These are phyloP conservation scores for Apostichopus californicus DNA, from an alignment of 35 echinoderm and acorn worm genomes.

Conservation along the genomic window DNA sequence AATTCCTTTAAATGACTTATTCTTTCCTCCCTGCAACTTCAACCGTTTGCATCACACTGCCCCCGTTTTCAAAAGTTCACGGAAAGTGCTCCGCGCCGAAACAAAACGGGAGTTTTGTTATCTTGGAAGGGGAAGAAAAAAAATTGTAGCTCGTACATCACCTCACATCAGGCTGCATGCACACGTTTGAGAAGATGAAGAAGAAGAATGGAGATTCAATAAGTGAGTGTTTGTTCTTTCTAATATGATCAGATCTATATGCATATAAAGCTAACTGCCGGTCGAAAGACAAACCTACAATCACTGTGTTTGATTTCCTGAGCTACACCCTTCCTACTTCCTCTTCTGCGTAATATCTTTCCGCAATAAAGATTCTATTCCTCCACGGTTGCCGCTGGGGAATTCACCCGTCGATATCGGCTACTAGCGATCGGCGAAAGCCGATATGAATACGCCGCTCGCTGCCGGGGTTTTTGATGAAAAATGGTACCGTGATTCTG, in stretches of 20 bases:
- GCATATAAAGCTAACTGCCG: conserved; percentile 24
- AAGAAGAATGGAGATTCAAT: background rate
- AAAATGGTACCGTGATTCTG: background rate
- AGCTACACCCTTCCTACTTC: conserved; percentile 12
- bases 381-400: conserved; percentile 35
- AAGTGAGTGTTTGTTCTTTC: background rate
- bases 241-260: background rate
- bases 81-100: background rate
- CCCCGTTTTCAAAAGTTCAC: background rate
- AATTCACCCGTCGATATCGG: conserved; percentile 45
- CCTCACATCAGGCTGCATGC: background rate
- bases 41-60: background rate
- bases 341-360: conserved; percentile 27
- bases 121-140: background rate
- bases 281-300: conserved; percentile 30
- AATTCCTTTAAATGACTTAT: background rate
- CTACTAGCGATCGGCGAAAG: conserved; percentile 45
- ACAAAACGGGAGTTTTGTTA: background rate
- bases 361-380: conserved; percentile 50
- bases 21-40: background rate
- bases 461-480: conserved; percentile 19
- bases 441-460: conserved; percentile 24
- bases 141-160: too few species aligned
- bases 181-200: background rate
- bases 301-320: conserved; percentile 39